Conservation (phyloP, 2,797 vertebrate species). For the Acrocephalus scirpaceus region DNA sequence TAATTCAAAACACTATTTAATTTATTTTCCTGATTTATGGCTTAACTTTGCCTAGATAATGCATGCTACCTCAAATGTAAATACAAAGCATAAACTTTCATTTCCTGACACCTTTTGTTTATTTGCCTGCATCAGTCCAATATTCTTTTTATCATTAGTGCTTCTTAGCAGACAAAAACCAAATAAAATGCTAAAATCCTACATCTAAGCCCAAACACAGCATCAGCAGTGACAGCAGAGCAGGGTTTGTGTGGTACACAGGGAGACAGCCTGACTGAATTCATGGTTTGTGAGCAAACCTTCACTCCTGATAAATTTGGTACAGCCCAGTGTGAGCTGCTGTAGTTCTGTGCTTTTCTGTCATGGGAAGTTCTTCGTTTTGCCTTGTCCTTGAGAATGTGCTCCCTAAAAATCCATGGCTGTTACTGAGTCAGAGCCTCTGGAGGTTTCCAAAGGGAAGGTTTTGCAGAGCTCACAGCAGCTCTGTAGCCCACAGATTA, state of each 20-base stretch:
- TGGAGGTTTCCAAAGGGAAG: neutral
- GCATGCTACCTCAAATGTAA: neutral
- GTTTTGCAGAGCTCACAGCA: neutral
- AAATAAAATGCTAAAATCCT: neutral
- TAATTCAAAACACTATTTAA: neutral
- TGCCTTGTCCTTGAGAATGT: neutral
- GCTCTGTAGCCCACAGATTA: neutral
- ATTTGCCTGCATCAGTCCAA: neutral
- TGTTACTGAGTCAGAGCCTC: neutral
- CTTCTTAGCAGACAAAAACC: neutral
- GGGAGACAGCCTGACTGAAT: neutral
- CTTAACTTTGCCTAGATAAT: neutral
- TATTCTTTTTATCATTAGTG: neutral
- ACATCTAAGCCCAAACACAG: neutral
- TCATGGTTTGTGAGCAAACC: neutral
- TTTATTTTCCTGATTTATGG: neutral
- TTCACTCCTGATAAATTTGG: neutral
- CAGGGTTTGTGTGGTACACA: rapidly evolving
- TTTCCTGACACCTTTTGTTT: neutral
- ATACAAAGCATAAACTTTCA: neutral
- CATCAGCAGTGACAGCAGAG: neutral
- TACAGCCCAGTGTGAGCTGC: neutral
- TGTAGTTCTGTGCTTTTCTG: neutral
- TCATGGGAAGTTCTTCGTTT: neutral
- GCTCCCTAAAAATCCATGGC: neutral